phyloP scores from a whole-genome alignment of 2,113 vertebrate species.

The Lycaon pictus region DNA sequence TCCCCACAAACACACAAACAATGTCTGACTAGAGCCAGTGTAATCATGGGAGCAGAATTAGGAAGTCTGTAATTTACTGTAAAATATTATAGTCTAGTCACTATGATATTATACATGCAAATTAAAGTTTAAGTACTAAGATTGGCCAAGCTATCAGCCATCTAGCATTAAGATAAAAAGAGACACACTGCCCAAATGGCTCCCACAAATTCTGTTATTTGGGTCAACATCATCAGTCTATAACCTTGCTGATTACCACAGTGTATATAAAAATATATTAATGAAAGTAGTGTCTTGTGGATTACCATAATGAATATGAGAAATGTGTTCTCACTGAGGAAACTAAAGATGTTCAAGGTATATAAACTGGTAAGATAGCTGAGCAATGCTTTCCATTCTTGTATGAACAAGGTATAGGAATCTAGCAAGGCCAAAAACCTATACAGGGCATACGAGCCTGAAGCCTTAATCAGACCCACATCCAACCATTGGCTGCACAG shows the following conservation, averaged over 20 bases:
- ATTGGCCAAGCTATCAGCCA: not conserved
- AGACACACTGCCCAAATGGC: accelerated
- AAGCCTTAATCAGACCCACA: not conserved
- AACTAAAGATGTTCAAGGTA: not conserved
- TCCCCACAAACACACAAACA: not conserved
- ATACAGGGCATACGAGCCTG: accelerated
- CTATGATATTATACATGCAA: not conserved
- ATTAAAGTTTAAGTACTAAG: not conserved
- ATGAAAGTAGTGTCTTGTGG: not conserved
- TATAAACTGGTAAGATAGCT: not conserved
- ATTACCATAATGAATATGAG: not conserved
- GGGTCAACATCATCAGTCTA: not conserved
- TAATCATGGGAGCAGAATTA: not conserved
- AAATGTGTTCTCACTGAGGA: not conserved
- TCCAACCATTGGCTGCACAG: not conserved
- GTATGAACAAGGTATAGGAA: not conserved
- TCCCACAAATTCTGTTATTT: not conserved
- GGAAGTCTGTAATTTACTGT: not conserved
- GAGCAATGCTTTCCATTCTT: not conserved
- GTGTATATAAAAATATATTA: not conserved
- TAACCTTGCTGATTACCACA: not conserved
- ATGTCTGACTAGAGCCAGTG: not conserved
- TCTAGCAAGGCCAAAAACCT: not conserved
- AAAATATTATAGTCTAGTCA: not conserved
- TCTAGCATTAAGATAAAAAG: not conserved